These are phyloP conservation scores for Calcarius lapponicus DNA, from an alignment of 2,797 vertebrate genomes.

Conservation along the genomic window DNA sequence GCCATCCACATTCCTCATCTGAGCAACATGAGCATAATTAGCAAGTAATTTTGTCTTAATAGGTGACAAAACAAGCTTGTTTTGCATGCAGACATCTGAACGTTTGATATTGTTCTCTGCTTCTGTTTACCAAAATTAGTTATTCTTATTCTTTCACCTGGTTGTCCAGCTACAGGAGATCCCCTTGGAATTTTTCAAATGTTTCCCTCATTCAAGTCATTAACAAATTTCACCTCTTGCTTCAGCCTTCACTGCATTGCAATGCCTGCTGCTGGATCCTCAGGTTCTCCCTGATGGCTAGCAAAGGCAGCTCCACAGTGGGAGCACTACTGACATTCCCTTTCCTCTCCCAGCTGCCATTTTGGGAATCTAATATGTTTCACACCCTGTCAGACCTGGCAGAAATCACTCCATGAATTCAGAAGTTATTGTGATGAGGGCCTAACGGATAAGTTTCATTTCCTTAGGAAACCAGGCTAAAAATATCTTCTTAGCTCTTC, in stretches of 20 bases:
- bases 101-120: not conserved
- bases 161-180: not conserved
- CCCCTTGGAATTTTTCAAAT: not conserved
- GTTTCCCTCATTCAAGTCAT: not conserved
- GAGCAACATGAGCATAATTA: not conserved
- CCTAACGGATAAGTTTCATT: constrained; percentile 64
- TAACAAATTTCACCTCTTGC: not conserved
- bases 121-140: not conserved
- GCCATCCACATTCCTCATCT: not conserved
- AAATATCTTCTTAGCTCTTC: constrained; percentile 43
- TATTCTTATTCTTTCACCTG: not conserved
- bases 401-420: constrained; percentile 39
- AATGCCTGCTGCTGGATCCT: not conserved
- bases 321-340: not conserved
- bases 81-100: not conserved
- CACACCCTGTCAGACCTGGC: constrained; percentile 19
- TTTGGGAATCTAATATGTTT: not conserved
- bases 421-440: constrained; percentile 47
- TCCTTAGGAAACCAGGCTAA: constrained; percentile 66
- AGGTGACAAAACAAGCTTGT: not conserved
- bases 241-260: not conserved
- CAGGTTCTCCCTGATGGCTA: not conserved
- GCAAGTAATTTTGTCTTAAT: constrained; percentile 21
- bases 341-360: not conserved
- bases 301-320: not conserved